These are phyloP conservation scores for Cataglyphis hispanica DNA, from an alignment of 1,140 invertebrate genomes.

Conservation along the genomic window DNA sequence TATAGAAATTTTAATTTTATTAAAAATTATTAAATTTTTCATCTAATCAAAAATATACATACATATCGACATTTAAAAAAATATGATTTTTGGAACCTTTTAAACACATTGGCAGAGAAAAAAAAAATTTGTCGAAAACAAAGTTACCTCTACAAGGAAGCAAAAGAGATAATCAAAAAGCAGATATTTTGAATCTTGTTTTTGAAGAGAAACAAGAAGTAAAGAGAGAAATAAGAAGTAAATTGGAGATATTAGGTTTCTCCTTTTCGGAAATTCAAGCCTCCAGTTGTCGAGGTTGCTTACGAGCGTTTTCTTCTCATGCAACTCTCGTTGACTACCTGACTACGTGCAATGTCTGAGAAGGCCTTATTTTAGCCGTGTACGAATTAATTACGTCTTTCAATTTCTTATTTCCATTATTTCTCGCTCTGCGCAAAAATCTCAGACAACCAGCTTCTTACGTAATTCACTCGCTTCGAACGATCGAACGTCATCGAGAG, in stretches of 20 bases:
- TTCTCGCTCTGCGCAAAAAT: background rate
- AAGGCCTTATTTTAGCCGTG: background rate
- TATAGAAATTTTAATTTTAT: too few relatives aligned
- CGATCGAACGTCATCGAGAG: background rate
- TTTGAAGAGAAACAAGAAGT: too few relatives aligned
- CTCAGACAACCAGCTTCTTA: conserved; percentile 7
- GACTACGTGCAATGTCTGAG: background rate
- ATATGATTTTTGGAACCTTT: too few relatives aligned
- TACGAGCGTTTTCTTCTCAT: background rate
- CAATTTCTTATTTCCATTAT: background rate
- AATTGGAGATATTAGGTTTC: background rate
- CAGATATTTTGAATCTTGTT: too few relatives aligned
- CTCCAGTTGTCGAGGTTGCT: background rate
- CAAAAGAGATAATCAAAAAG: too few relatives aligned
- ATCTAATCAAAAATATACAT: too few relatives aligned
- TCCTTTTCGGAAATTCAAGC: background rate
- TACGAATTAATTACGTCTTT: conserved; percentile 27
- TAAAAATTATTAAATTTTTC: too few relatives aligned
- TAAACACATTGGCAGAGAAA: too few relatives aligned
- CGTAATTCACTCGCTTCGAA: background rate
- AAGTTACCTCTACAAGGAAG: too few relatives aligned
- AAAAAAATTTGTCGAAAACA: too few relatives aligned
- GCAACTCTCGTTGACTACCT: background rate
- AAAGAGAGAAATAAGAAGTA: background rate
- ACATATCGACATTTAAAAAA: too few relatives aligned